phyloP scores from a whole-genome alignment of 2,888 invertebrate species.

The Amitus sp. region DNA sequence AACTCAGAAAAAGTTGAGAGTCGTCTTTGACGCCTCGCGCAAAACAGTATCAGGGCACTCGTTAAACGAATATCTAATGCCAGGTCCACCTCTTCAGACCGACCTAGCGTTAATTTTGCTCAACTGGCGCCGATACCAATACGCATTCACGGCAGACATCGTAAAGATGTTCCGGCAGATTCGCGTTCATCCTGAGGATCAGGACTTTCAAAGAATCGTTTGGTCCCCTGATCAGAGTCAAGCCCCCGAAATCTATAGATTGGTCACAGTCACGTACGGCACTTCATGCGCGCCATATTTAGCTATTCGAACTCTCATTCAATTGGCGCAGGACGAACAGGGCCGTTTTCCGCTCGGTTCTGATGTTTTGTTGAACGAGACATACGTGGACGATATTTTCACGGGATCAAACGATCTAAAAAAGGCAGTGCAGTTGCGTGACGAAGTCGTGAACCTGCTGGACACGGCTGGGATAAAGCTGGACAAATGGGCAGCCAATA shows the following conservation, averaged over 20 bases:
- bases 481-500: slow-evolving; percentile 23
- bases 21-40: slow-evolving; percentile 21
- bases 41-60: slow-evolving; percentile 4
- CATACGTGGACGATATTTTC: slow-evolving; percentile 27
- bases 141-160: slow-evolving; percentile 22
- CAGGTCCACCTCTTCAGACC: slow-evolving; percentile 15
- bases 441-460: slow-evolving; percentile 4
- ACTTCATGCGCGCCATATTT: slow-evolving; percentile 20
- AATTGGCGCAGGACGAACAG: slow-evolving; percentile 12
- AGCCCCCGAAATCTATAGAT: background rate
- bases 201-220: slow-evolving; percentile 18
- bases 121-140: slow-evolving; percentile 16
- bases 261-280: slow-evolving; percentile 22
- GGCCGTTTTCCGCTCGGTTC: slow-evolving; percentile 13
- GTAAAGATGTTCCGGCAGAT: slow-evolving; percentile 26
- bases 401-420: slow-evolving; percentile 13
- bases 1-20: background rate
- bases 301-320: slow-evolving; percentile 13
- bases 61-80: slow-evolving; percentile 16
- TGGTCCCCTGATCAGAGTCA: slow-evolving; percentile 8
- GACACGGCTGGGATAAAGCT: slow-evolving; percentile 8
- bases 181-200: slow-evolving; percentile 1
- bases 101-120: slow-evolving; percentile 18
- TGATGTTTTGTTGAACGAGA: background rate
- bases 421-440: slow-evolving; percentile 4